A percentile compares a stretch with the other conserved stretches of the same genome.
Conservation (phyloP, 1,140 invertebrate genomes). For the Lamellibrachia luymesi region DNA sequence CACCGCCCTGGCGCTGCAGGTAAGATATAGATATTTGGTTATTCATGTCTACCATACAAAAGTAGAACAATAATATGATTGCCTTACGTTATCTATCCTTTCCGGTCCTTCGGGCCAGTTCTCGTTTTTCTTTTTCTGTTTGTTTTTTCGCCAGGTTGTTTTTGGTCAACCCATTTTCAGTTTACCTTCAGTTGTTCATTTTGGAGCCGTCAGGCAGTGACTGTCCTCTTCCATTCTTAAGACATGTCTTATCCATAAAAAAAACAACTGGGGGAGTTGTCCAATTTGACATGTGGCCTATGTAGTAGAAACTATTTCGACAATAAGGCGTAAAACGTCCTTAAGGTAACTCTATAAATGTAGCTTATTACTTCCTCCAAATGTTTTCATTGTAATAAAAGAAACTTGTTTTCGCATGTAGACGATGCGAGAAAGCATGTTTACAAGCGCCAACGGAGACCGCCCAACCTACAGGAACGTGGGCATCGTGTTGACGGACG, state of each 20-base stretch:
- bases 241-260: no score
- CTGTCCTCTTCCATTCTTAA: no score
- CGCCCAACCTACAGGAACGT: conserved; percentile 40
- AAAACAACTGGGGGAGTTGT: no score
- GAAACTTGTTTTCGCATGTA: background rate
- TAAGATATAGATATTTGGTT: background rate
- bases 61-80: background rate
- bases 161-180: no score
- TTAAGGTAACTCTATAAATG: background rate
- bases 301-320: background rate
- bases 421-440: conserved; percentile 31
- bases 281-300: no score
- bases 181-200: no score
- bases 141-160: no score
- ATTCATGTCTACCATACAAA: background rate
- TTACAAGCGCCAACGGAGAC: conserved; percentile 34
- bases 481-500: conserved; percentile 49
- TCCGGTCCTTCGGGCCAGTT: no score
- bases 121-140: no score
- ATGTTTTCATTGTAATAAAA: background rate
- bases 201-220: no score
- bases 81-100: no score
- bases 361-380: background rate
- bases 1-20: conserved; percentile 19
- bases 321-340: background rate